Conservation (phyloP, 2,113 vertebrate genomes). For the Oplegnathus fasciatus region DNA sequence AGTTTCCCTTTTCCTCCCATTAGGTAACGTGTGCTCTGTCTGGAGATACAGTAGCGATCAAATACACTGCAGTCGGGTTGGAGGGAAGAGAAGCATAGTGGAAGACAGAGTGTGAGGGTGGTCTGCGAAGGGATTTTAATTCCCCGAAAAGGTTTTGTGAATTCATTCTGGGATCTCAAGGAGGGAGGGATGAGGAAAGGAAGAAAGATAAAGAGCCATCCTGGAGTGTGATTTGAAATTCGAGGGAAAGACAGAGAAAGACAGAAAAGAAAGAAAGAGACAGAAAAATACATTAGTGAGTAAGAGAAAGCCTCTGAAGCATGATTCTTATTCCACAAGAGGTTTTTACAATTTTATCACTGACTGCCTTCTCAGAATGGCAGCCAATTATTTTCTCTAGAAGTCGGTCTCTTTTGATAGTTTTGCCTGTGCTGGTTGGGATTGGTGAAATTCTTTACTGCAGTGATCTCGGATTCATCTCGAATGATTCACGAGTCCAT, state of each 20-base stretch:
- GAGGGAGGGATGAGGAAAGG: neutral
- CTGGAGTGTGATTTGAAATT: neutral
- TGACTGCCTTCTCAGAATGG: slow-evolving; percentile 36
- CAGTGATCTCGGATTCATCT: slow-evolving; percentile 16
- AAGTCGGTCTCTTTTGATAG: slow-evolving; percentile 34
- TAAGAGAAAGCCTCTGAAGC: slow-evolving; percentile 38
- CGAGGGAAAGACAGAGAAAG: neutral
- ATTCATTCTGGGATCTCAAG: slow-evolving; percentile 1
- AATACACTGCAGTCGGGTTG: neutral
- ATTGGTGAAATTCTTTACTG: slow-evolving; percentile 11
- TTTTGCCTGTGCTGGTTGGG: slow-evolving; percentile 31
- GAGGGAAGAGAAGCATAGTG: neutral
- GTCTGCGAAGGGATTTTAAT: slow-evolving; percentile 30
- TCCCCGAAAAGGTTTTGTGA: slow-evolving; percentile 12
- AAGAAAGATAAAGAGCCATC: neutral
- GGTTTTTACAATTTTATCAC: slow-evolving; percentile 41
- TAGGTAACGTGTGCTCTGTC: slow-evolving; percentile 41
- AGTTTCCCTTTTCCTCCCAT: slow-evolving; percentile 58
- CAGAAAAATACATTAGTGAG: slow-evolving; percentile 1
- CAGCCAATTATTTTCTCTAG: slow-evolving; percentile 55
- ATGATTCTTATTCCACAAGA: slow-evolving; percentile 29
- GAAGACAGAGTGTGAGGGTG: slow-evolving; percentile 2
- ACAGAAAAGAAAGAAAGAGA: neutral
- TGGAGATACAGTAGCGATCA: slow-evolving; percentile 40
- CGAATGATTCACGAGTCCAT: neutral